Percentiles rank a stretch among this genome's conserved stretches.
These are phyloP conservation scores for Furcifer pardalis DNA, from an alignment of 2,797 vertebrate genomes.

Conservation along the genomic window DNA sequence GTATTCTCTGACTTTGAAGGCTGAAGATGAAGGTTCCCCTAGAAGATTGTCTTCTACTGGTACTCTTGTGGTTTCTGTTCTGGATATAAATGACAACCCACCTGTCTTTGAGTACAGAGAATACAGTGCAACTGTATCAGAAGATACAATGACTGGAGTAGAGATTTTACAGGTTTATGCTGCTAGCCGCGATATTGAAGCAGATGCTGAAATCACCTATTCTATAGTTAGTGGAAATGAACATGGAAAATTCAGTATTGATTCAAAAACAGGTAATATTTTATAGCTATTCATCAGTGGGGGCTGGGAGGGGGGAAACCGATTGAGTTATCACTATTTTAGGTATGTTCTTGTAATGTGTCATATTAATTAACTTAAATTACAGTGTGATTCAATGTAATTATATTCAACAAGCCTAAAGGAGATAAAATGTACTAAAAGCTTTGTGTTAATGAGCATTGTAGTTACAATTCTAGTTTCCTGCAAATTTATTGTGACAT, in stretches of 20 bases:
- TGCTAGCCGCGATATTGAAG: slow-evolving; percentile 89
- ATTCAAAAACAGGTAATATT: slow-evolving; percentile 85
- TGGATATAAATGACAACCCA: slow-evolving; percentile 98
- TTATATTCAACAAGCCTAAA: not conserved
- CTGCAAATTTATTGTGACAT: not conserved
- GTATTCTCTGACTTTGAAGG: slow-evolving; percentile 85
- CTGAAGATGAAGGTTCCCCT: slow-evolving; percentile 87
- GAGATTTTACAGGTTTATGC: slow-evolving; percentile 92
- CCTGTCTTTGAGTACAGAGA: slow-evolving; percentile 95
- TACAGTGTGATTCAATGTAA: not conserved
- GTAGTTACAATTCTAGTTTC: not conserved
- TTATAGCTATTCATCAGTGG: not conserved
- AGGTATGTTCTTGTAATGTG: not conserved
- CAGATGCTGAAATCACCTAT: slow-evolving; percentile 90
- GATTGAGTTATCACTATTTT: not conserved
- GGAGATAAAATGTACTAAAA: not conserved
- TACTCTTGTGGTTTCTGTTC: slow-evolving; percentile 85
- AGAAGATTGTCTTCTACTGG: slow-evolving; percentile 83
- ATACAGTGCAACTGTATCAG: slow-evolving; percentile 85
- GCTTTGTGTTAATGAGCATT: not conserved
- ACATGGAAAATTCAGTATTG: slow-evolving; percentile 91
- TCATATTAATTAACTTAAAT: not conserved
- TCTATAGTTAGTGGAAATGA: slow-evolving; percentile 93
- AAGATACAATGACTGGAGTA: slow-evolving; percentile 84
- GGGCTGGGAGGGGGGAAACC: not conserved